A percentile compares a stretch with the other conserved stretches of the same genome.
These are phyloP conservation scores for Darevskia nairensis DNA, from an alignment of 2,797 vertebrate genomes.

Conservation along the genomic window DNA sequence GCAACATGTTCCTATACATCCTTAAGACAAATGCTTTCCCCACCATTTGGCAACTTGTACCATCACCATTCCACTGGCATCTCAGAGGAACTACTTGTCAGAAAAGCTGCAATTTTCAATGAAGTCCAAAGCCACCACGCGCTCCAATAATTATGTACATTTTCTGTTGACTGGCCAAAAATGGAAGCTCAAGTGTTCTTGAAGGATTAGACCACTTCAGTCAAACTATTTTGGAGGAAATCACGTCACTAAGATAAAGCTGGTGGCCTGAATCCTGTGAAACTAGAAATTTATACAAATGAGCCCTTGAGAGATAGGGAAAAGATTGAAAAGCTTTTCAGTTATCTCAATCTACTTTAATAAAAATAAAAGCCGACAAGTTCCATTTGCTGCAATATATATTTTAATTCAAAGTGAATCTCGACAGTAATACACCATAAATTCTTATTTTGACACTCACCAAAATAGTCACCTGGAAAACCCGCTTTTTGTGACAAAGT, in stretches of 20 bases:
- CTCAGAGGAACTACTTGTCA: neutral
- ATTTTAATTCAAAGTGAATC: conserved; percentile 99
- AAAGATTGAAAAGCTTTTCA: accelerated
- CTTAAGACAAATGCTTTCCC: neutral
- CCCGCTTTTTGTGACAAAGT: conserved; percentile 99
- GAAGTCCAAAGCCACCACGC: neutral
- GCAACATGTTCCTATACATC: neutral
- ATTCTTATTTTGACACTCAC: conserved; percentile 99
- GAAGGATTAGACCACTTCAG: neutral
- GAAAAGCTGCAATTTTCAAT: neutral
- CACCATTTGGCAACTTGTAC: neutral
- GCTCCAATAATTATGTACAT: neutral
- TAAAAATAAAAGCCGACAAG: conserved; percentile 65
- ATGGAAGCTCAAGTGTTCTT: neutral
- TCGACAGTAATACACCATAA: conserved; percentile 99
- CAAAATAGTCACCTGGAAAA: conserved; percentile 99
- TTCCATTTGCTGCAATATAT: conserved; percentile 90
- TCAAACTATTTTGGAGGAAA: neutral
- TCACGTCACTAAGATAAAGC: neutral
- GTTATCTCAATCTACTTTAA: conserved; percentile 6
- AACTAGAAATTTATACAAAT: neutral
- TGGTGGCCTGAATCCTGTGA: neutral
- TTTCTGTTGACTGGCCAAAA: neutral
- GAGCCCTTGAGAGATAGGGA: accelerated
- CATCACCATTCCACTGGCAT: neutral